Conservation (phyloP, 2,113 vertebrate species). For the Toxostoma redivivum region DNA sequence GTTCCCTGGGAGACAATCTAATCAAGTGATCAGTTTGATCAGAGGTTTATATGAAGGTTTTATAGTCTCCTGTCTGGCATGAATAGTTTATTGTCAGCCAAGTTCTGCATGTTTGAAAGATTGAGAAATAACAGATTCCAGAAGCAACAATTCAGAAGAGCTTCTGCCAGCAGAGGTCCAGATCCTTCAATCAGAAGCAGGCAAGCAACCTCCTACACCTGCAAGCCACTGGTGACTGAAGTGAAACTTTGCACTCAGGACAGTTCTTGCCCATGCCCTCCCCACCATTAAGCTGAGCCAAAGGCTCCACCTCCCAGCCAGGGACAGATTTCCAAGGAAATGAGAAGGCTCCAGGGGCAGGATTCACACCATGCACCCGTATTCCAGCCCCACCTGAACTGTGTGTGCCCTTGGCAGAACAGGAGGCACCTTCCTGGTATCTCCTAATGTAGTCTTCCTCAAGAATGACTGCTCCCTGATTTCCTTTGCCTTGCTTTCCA, state of each 20-base stretch:
- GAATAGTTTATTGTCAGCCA: neutral
- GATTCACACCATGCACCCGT: neutral
- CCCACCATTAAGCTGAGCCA: neutral
- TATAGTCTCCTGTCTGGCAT: neutral
- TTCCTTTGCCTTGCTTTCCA: neutral
- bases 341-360: neutral
- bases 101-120: neutral
- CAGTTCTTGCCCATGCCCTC: neutral
- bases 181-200: neutral
- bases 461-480: neutral
- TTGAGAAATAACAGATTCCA: constrained; percentile 3
- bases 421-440: neutral
- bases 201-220: neutral
- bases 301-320: neutral
- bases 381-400: neutral
- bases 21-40: neutral
- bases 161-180: neutral
- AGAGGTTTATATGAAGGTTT: neutral
- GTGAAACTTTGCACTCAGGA: neutral
- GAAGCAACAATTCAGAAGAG: neutral
- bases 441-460: neutral
- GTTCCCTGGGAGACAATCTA: neutral
- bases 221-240: neutral
- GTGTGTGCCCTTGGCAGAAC: neutral
- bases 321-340: neutral